phyloP scores from a whole-genome alignment of 2,888 invertebrate genomes.

The Malthinus seriepunctatus region DNA sequence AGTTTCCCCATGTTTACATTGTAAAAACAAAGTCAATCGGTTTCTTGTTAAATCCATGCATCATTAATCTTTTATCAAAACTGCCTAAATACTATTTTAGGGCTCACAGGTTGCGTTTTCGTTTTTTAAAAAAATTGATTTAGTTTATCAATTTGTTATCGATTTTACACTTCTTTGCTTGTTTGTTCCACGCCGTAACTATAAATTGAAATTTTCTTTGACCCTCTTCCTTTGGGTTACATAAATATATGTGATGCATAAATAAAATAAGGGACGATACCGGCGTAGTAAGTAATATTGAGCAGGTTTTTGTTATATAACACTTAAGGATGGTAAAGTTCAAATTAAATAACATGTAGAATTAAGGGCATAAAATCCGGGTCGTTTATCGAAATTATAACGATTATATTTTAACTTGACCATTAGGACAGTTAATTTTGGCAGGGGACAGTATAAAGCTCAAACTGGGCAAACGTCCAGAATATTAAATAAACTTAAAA shows the following conservation, averaged over 20 bases:
- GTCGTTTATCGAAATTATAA: neutral
- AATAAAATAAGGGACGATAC: neutral
- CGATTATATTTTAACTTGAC: neutral
- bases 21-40: no score
- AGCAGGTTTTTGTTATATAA: neutral
- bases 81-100: no score
- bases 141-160: no score
- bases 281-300: neutral
- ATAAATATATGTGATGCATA: neutral
- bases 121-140: no score
- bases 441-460: conserved; percentile 43
- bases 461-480: conserved; percentile 37
- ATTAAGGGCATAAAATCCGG: no score
- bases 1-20: no score
- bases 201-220: conserved; percentile 7
- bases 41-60: no score
- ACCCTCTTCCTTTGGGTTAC: neutral
- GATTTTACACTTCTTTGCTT: no score
- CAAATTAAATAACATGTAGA: no score
- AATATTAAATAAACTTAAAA: conserved; percentile 38
- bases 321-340: neutral
- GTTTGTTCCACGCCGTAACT: neutral
- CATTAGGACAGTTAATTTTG: conserved; percentile 36
- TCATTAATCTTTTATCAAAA: no score
- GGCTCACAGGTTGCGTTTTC: no score